These are phyloP conservation scores for Anarrhichthys ocellatus DNA, from an alignment of 2,113 vertebrate species.

Conservation along the genomic window DNA sequence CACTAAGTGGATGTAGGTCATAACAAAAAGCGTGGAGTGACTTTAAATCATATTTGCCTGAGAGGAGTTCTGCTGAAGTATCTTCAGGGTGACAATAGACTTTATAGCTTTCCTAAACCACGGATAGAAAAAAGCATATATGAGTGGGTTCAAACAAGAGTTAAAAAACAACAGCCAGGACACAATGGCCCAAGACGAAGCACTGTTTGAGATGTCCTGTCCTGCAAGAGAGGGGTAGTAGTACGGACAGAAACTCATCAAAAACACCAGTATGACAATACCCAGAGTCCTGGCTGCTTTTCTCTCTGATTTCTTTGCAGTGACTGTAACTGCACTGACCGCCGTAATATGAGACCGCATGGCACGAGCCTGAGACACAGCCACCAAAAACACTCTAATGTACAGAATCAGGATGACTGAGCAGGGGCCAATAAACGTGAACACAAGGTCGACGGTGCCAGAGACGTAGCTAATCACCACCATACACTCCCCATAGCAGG, in stretches of 20 bases:
- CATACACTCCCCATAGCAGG: conserved; percentile 64
- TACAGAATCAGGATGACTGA: conserved; percentile 63
- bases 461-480: conserved; percentile 58
- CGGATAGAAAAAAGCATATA: conserved; percentile 74
- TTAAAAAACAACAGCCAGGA: conserved; percentile 59
- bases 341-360: conserved; percentile 30
- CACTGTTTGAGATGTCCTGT: conserved; percentile 32
- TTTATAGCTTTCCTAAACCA: conserved; percentile 75
- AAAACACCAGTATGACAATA: conserved; percentile 63
- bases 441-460: conserved; percentile 52
- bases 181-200: conserved; percentile 32
- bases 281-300: conserved; percentile 68
- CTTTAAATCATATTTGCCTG: conserved; percentile 38
- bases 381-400: conserved; percentile 65
- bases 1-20: background rate
- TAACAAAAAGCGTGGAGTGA: background rate
- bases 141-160: conserved; percentile 72
- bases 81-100: conserved; percentile 68
- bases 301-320: too few species aligned
- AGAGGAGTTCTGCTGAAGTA: conserved; percentile 44
- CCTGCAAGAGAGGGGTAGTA: conserved; percentile 55
- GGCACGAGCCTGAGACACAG: conserved; percentile 68
- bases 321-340: background rate
- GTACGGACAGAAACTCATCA: conserved; percentile 63
- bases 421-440: conserved; percentile 66